Evolutionary conservation across 92 coral and sea anemone genomes (phyloP), one percentile per base, ranked within the genome.

Genomic region (Isaurus tuberculatus): DNA sequence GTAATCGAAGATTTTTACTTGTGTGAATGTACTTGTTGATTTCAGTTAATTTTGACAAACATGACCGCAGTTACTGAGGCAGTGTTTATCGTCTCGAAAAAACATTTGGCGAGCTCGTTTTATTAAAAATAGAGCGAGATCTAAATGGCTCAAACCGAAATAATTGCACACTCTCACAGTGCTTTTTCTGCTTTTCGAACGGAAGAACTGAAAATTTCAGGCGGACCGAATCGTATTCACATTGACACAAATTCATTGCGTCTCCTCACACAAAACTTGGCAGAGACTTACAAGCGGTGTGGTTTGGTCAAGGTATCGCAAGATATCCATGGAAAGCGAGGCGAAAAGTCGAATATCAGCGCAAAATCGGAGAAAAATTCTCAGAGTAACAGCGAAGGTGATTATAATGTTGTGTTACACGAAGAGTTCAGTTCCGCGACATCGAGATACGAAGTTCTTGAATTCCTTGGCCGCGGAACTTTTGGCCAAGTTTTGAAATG

Each of bases 401-500:
- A 97, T 78, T 97, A 97, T 58, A 97, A 94, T 71, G 91, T 97
- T 14, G 99, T 97, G 5, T 88, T 92, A 34, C 97, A 92, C 69
- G 99, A 97, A 84, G 96, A 92, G 37, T 68, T 97, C 5, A 88
- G 91, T 42, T 97, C 99, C 2, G 97, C 99, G 0, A 92, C 99
- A 9, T 94, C 98, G 31, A 69, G 97, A n/a, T 97, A 97, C 46
- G 99, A 97, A 77, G 93, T 97, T 8, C 86, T 97, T 13, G 99
- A 97, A 37, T 97, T 97, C 78, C 94, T 97, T 13, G 99, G 99
- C 48, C 98, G 99, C 20, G 99, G 99, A 46, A 97, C 99, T 6
- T 97, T 97, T 55, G 99, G 99, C 42, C 99, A 97, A 85, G 99
- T 97, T 37, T 85, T 97, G 29, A 97, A 97, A 83, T 97, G 99